Evolutionary conservation across 2,113 vertebrate species (phyloP).

Genomic region (Oriolus oriolus): DNA sequence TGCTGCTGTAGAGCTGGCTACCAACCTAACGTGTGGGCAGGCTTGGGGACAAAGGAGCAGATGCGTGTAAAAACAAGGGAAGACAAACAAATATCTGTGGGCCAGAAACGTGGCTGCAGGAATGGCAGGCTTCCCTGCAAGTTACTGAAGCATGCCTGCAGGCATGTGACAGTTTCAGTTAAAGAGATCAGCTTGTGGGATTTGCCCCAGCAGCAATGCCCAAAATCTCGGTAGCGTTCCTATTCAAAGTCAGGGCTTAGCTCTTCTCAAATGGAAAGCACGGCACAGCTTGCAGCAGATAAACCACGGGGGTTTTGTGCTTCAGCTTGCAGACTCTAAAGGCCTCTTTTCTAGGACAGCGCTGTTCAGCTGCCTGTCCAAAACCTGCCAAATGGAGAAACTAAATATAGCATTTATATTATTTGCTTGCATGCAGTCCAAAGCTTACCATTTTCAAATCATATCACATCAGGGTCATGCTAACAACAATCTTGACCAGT

Average conservation of each 20-base stretch:
- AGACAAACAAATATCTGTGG: neutral
- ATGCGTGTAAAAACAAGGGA: neutral
- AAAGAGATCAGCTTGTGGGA: neutral
- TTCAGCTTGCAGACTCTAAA: neutral
- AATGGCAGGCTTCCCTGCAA: neutral
- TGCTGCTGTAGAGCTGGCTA: neutral
- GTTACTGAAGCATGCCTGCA: neutral
- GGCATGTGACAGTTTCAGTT: neutral
- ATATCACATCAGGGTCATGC: neutral
- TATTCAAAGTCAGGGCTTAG: neutral
- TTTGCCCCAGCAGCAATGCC: neutral
- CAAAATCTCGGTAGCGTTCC: rapidly evolving
- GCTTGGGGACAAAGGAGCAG: neutral
- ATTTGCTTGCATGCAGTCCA: neutral
- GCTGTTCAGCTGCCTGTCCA: neutral
- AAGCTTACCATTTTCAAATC: neutral
- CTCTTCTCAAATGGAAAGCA: neutral
- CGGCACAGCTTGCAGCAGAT: neutral
- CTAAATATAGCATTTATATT: neutral
- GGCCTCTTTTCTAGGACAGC: neutral
- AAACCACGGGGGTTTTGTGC: neutral
- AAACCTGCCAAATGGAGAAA: neutral
- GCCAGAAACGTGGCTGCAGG: neutral
- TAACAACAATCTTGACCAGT: neutral
- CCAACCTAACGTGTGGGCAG: rapidly evolving